These are phyloP conservation scores for Mus caroli DNA, from an alignment of 2,797 vertebrate species.

Conservation along the genomic window DNA sequence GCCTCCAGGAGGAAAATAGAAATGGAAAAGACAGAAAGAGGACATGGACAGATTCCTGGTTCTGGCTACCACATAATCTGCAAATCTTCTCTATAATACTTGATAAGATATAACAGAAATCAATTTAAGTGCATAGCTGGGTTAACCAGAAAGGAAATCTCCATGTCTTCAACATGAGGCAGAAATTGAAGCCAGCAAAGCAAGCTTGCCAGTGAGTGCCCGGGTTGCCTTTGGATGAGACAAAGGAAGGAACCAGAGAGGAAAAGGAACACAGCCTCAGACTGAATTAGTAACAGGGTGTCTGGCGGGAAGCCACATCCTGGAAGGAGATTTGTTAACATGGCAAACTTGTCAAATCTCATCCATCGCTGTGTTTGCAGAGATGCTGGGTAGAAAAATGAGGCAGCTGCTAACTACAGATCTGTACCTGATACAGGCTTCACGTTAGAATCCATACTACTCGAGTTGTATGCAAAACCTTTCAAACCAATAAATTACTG, in stretches of 20 bases:
- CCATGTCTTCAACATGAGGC: not conserved
- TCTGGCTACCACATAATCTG: not conserved
- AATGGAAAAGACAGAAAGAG: not conserved
- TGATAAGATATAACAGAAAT: not conserved
- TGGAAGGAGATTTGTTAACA: not conserved
- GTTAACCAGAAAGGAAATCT: constrained; percentile 29
- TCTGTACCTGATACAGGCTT: not conserved
- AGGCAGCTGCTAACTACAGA: not conserved
- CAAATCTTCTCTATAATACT: not conserved
- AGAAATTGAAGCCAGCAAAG: constrained; percentile 11
- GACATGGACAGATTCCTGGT: not conserved
- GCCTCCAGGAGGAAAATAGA: not conserved
- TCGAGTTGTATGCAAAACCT: not conserved
- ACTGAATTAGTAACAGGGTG: not conserved
- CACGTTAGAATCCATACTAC: not conserved
- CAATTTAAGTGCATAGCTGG: not conserved
- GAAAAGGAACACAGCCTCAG: not conserved
- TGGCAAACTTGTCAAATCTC: not conserved
- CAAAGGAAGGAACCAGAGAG: not conserved
- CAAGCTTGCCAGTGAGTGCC: not conserved
- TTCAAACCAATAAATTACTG: constrained; percentile 11
- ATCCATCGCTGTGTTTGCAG: not conserved
- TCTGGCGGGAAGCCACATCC: not conserved
- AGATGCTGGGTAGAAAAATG: not conserved
- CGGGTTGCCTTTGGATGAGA: not conserved